phyloP scores from a whole-genome alignment of 2,888 invertebrate species.

The Conistra vaccinii region DNA sequence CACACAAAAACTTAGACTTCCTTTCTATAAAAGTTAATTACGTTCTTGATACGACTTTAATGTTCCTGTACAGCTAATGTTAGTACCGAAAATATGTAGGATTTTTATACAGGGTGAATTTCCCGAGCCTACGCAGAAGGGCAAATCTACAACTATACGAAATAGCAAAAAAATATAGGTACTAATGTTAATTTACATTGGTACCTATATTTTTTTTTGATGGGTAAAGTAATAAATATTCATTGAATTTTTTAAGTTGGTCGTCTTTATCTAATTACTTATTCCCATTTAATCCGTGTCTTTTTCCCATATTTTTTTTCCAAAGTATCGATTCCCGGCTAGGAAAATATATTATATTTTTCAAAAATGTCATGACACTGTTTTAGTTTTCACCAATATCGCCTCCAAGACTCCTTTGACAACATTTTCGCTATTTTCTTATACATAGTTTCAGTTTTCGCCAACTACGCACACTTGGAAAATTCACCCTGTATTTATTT shows the following conservation, averaged over 20 bases:
- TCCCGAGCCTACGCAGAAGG: neutral
- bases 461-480: slow-evolving; percentile 4
- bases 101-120: slow-evolving; percentile 5
- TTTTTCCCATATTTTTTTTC: neutral
- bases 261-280: no score
- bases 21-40: neutral
- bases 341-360: neutral
- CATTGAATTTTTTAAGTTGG: neutral
- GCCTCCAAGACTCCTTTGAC: neutral
- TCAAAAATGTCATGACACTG: neutral
- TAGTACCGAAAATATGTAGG: neutral
- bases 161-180: neutral
- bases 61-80: neutral
- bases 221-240: no score
- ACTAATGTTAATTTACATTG: no score
- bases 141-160: neutral
- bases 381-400: neutral
- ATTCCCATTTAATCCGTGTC: neutral
- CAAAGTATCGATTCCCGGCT: neutral
- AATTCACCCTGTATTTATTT: slow-evolving; percentile 24
- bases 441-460: neutral
- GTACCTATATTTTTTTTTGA: no score
- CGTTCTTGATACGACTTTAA: slow-evolving; percentile 29
- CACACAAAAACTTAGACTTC: neutral
- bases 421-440: neutral